Base-by-base conservation (phyloP, 2,888 invertebrate genomes). In the Apoda limacodes region DNA sequence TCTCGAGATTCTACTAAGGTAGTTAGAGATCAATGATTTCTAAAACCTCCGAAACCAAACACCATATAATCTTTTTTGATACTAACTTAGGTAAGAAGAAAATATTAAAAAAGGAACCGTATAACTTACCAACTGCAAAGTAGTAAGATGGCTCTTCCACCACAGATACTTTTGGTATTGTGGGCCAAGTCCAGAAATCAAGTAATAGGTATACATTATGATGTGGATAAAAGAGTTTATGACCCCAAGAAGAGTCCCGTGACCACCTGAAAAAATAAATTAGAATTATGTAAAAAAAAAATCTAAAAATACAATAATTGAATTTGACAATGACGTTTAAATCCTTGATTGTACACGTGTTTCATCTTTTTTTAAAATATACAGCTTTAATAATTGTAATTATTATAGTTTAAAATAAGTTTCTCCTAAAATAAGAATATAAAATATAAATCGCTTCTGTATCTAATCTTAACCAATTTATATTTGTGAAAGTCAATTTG, bases 91-190 rank as follows among this genome's bases (percentile, higher is more conserved):
- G n/a, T 13, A n/a, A 23, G 3, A 3, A 1, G 4, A 4, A 15
- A 28, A 13, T 2, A 22, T 22, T 13, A 24, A 15, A 15, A 17
- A 37, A 30, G n/a, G n/a, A n/a, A n/a, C n/a, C n/a, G n/a, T n/a
- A n/a, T n/a, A n/a, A 48, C 81, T 74, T 67, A 93, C 90, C 74
- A 96, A 83, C 74, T 96, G 96, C 54, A 95, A 74, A 30, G 85
- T 84, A 3, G 96, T 96, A 52, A 96, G 85, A 63, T 96, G 92
- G 52, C 86, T 91, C 66, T 96, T 96, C 96, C 96, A 96, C 95
- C 95, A 96, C 11, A 96, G 72, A 58, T 90, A 93, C 58, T 93
- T 93, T 62, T 92, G 92, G 60, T 92, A 89, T 45, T 88, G 82
- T 1, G 95, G 95, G 4, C 96, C 96, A 36, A 95, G 82, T 1